Evolutionary conservation across 2,113 vertebrate genomes (phyloP).

Genomic region (Plotosus lineatus): DNA sequence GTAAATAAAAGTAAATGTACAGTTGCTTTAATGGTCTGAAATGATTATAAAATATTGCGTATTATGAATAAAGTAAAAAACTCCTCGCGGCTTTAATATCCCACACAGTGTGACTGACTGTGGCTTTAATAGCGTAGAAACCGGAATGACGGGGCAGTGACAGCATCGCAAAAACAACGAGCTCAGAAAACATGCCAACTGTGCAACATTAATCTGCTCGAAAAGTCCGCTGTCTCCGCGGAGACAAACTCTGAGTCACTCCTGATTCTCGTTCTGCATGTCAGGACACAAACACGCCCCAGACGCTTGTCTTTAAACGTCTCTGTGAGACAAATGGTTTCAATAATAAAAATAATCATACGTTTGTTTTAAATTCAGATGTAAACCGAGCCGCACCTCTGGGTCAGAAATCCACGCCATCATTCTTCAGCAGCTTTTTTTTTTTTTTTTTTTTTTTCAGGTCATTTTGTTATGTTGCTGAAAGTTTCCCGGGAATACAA

Average conservation of each 20-base stretch:
- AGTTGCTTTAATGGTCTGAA: too few relatives aligned
- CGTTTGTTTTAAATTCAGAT: neutral
- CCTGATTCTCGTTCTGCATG: neutral
- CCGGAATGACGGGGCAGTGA: neutral
- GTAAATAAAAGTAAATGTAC: too few relatives aligned
- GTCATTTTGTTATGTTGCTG: conserved; percentile 1
- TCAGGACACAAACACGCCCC: neutral
- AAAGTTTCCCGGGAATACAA: conserved; percentile 6
- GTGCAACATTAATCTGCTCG: neutral
- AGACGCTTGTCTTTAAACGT: neutral
- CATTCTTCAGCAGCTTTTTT: neutral
- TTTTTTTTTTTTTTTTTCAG: neutral
- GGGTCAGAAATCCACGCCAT: neutral
- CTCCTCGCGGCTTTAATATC: neutral
- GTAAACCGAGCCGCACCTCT: neutral
- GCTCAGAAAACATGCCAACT: neutral
- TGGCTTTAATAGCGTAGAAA: neutral
- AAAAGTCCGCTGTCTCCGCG: neutral
- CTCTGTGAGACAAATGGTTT: neutral
- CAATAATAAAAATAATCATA: neutral
- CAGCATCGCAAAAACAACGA: neutral
- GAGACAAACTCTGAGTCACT: neutral
- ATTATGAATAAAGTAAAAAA: too few relatives aligned
- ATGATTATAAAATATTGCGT: too few relatives aligned
- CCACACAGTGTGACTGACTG: neutral